Conservation (phyloP, 2,113 vertebrate genomes). For the Leptodactylus fuscus region DNA sequence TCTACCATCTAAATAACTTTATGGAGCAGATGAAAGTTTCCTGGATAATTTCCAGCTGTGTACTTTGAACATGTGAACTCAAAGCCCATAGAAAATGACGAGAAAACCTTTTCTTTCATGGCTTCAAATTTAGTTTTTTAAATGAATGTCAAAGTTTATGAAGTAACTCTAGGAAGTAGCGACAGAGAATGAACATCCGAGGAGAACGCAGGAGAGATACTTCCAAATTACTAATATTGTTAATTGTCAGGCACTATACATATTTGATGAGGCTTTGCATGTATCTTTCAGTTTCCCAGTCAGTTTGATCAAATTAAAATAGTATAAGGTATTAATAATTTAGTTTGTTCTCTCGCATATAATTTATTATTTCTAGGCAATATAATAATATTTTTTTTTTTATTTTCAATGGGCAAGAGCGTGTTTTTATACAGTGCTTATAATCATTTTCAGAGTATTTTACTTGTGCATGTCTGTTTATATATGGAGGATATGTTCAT, state of each 20-base stretch:
- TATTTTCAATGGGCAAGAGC: background rate
- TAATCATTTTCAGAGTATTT: background rate
- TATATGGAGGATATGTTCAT: background rate
- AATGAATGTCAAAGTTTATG: slow-evolving; percentile 9
- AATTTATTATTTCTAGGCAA: slow-evolving; percentile 10
- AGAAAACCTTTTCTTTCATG: background rate
- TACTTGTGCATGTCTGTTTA: background rate
- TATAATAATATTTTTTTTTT: slow-evolving; percentile 9
- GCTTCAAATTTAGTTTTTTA: background rate
- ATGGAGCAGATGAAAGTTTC: background rate
- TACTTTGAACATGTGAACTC: background rate
- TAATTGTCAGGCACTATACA: slow-evolving; percentile 40
- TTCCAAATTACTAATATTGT: slow-evolving; percentile 35
- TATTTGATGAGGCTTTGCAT: slow-evolving; percentile 24
- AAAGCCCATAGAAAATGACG: background rate
- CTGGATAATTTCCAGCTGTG: background rate
- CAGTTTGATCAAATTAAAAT: slow-evolving; percentile 38
- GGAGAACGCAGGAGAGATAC: slow-evolving; percentile 3
- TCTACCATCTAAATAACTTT: too few relatives aligned
- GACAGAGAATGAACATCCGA: background rate
- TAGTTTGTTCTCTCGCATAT: slow-evolving; percentile 31
- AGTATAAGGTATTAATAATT: slow-evolving; percentile 24
- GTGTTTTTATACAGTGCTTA: background rate
- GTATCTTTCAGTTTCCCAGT: slow-evolving; percentile 29
- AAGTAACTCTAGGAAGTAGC: background rate